Percentiles rank a stretch among this genome's conserved stretches.
phyloP scores from a whole-genome alignment of 2,113 vertebrate genomes.

The Chamaea fasciata region DNA sequence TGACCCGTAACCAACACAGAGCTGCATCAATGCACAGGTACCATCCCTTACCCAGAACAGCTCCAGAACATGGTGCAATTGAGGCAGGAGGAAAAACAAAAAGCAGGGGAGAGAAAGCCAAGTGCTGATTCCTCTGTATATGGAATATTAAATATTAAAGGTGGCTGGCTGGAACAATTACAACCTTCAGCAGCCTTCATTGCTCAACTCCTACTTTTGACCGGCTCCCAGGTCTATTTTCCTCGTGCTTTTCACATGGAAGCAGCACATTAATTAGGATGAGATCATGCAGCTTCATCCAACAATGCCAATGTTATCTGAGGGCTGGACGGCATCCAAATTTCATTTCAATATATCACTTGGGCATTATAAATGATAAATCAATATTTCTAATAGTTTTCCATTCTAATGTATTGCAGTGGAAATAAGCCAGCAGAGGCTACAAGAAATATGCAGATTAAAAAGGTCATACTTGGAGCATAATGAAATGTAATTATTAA shows the following conservation, averaged over 20 bases:
- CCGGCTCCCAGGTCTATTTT: background rate
- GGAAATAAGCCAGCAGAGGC: constrained; percentile 58
- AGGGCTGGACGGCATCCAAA: constrained; percentile 72
- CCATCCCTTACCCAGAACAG: background rate
- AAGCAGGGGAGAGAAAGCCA: background rate
- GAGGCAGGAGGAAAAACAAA: background rate
- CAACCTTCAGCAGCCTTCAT: background rate
- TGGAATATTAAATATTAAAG: background rate
- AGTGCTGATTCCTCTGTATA: background rate
- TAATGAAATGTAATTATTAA: constrained; percentile 59
- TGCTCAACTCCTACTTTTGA: background rate
- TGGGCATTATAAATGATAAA: constrained; percentile 84
- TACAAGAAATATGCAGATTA: constrained; percentile 72
- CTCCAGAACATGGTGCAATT: background rate
- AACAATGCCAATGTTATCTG: constrained; percentile 64
- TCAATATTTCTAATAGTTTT: constrained; percentile 87
- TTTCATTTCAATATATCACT: constrained; percentile 81
- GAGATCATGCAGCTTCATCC: constrained; percentile 66
- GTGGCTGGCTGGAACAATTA: background rate
- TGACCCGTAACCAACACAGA: background rate
- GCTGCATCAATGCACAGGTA: accelerated
- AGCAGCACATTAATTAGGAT: constrained; percentile 68
- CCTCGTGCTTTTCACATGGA: background rate
- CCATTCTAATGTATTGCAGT: constrained; percentile 75
- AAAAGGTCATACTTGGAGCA: constrained; percentile 33